Evolutionary conservation across 53 echinoderm and acorn worm species (phyloP), one percentile per base, ranked within the genome.

Genomic region (Luidia sarsii): DNA sequence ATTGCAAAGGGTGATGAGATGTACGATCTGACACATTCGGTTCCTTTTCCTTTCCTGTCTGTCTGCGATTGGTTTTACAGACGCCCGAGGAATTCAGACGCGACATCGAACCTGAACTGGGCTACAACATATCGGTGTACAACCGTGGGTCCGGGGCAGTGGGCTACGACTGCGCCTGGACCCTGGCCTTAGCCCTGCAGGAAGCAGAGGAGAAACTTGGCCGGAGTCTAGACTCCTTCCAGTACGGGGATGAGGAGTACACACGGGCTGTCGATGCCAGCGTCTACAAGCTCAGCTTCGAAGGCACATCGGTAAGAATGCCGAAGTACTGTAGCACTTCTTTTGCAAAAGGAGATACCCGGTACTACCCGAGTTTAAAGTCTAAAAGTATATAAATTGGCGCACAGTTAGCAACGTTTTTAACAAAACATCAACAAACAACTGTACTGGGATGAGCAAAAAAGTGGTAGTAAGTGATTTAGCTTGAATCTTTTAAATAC

Each of bases 251-350:
- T 27, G 61, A 43, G n/a, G 25, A 71, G 6, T 85, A 62, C 52
- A 65, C 89, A 0, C 21, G 31, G 9, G 45, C 68, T 7, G 85
- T 92, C 55, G 65, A 68, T 39, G 14, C 50, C 0, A n/a, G 73
- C 4, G 68, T 92, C n/a, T 32, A 56, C 1, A 65, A 81, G 0
- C 39, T 72, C 2, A 49, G 63, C 10, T 92, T 92, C 18, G 75
- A 65, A 38, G 92, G 92, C 33, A 85, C 85, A 38, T 92, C 92
- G 68, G 92, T 92, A 74, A 67, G 86, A 35, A 63, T 33, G 41
- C 0, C 20, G 36, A 14, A n/a, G n/a, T n/a, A n/a, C n/a, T n/a
- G n/a, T n/a, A n/a, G n/a, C n/a, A n/a, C n/a, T n/a, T n/a, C n/a
- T n/a, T n/a, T n/a, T n/a, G n/a, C n/a, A n/a, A n/a, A n/a, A n/a